Conservation (phyloP, 2,888 invertebrate species). For the Orthosia cruda region DNA sequence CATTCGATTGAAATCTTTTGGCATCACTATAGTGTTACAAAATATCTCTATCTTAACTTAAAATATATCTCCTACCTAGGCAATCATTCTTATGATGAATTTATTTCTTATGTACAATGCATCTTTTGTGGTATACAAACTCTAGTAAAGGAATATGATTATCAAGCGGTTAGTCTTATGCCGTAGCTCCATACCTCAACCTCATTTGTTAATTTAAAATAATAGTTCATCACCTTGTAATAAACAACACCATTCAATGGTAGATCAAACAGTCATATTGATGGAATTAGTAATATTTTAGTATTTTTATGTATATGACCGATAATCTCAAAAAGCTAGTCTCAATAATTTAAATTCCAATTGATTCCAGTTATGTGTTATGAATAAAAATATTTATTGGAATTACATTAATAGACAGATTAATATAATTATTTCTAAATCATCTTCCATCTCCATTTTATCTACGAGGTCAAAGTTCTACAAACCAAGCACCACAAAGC, state of each 20-base stretch:
- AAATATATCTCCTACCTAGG: conserved; percentile 2
- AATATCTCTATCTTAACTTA: conserved; percentile 5
- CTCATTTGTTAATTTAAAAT: conserved; percentile 41
- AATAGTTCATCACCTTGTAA: conserved; percentile 2
- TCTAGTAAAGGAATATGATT: conserved; percentile 91
- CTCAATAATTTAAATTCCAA: conserved; percentile 79
- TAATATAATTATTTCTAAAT: conserved; percentile 66
- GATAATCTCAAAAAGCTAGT: conserved; percentile 88
- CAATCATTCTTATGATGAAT: conserved; percentile 1
- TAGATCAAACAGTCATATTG: conserved; percentile 42
- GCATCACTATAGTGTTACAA: not conserved
- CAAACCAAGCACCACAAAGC: conserved; percentile 79
- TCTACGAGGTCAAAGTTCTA: conserved; percentile 66
- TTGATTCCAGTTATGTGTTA: conserved; percentile 25
- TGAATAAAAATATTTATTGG: conserved; percentile 20
- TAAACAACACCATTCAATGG: conserved; percentile 14
- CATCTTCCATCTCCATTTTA: conserved; percentile 42
- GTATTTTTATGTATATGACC: conserved; percentile 74
- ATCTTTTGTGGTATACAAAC: conserved; percentile 25
- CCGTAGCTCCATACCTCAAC: conserved; percentile 45
- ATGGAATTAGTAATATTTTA: conserved; percentile 46
- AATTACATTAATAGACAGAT: conserved; percentile 16
- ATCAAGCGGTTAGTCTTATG: conserved; percentile 63
- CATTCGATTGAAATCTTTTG: not conserved
- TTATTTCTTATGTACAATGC: conserved; percentile 14